These are phyloP conservation scores for Dendrophyllia cribrosa DNA, from an alignment of 64 coral and sea anemone species.

Conservation along the genomic window DNA sequence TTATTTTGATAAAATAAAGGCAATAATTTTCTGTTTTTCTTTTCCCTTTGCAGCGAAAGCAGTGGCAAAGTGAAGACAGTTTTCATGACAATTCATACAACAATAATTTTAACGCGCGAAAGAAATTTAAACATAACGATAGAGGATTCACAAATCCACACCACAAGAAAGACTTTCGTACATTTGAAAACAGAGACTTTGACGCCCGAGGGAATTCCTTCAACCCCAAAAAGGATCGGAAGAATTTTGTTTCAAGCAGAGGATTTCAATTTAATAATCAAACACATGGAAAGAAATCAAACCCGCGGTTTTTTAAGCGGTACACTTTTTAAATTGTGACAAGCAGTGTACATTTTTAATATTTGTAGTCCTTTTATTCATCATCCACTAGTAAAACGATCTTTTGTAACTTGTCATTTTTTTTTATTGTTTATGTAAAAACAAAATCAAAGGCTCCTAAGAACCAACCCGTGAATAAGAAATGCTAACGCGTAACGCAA, in stretches of 20 bases:
- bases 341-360: background rate
- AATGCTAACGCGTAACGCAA: too few relatives aligned
- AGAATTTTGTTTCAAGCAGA: background rate
- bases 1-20: background rate
- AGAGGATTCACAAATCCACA: conserved; percentile 4
- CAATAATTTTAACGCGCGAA: background rate
- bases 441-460: too few relatives aligned
- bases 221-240: background rate
- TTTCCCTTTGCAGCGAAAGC: conserved; percentile 9
- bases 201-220: background rate
- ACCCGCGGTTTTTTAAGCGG: background rate
- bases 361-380: too few relatives aligned
- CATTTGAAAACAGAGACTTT: background rate
- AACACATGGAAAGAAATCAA: background rate
- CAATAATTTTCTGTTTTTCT: background rate
- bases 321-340: conserved; percentile 20
- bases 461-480: too few relatives aligned
- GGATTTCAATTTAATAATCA: conserved; percentile 24
- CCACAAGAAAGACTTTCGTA: background rate
- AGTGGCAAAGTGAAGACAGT: background rate
- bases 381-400: too few relatives aligned
- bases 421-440: too few relatives aligned
- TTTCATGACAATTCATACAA: background rate
- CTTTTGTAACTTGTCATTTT: too few relatives aligned
- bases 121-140: background rate